Evolutionary conservation across 2,797 vertebrate species (phyloP), one percentile per base, ranked within the genome.

Genomic region (Sardinella longiceps): DNA sequence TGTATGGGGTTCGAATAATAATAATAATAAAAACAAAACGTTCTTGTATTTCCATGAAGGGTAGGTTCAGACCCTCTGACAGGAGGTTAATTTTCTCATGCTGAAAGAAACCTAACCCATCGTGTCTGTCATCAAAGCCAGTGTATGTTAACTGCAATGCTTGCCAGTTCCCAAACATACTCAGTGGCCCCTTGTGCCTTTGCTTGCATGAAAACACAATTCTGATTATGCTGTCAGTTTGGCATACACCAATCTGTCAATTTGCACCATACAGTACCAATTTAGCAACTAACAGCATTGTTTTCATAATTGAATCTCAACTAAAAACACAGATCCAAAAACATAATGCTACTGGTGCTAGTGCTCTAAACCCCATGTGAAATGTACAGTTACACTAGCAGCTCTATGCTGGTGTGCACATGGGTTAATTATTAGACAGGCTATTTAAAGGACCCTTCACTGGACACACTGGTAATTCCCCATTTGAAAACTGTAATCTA

Each of bases 401-500:
- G 14, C 33, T 9, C 3, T n/a, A n/a, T n/a, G 0, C 33, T 37
- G 30, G 3, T 15, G 33, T 37, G 66, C 30, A 20, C 66, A 39
- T 20, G 4, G 33, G 66, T 74, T 74, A 74, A 74, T 74, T 39
- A 74, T 74, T 74, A 74, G 66, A 18, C 66, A 39, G 30, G 33
- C 66, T 74, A 74, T 74, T 74, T 74, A 18, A 74, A 74, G 66
- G 20, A 37, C 23, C 33, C 66, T 74, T 39, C 18, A 39, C 66
- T 74, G 66, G 30, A 37, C 33, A 74, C 14, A 15, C 33, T 74
- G 33, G 66, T 39, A 74, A 74, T 74, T 74, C 66, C 66, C 66
- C 66, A 74, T 74, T 39, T 74, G 66, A 74, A 33, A 74, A 74
- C 66, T 74, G 37, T 74, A 74, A 74, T 74, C 30, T 74, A 18